phyloP scores from a whole-genome alignment of 2,113 vertebrate species.

The Lates calcarifer region DNA sequence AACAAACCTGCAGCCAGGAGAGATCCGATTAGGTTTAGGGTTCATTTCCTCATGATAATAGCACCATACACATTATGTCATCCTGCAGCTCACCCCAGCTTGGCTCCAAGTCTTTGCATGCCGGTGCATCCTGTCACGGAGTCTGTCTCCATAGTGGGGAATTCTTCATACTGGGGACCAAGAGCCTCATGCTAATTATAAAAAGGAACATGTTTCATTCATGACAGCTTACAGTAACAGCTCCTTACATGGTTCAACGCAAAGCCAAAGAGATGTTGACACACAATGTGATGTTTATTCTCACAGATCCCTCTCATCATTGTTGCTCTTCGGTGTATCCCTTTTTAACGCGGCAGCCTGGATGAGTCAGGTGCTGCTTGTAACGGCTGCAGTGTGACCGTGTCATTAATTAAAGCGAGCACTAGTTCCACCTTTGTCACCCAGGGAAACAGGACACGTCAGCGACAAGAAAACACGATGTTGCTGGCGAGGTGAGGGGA shows the following conservation, averaged over 20 bases:
- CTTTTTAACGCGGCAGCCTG: not conserved
- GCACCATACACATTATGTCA: not conserved
- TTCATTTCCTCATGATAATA: not conserved
- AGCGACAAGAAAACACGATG: conserved; percentile 45
- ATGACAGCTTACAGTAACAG: conserved; percentile 25
- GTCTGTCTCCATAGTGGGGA: conserved; percentile 91
- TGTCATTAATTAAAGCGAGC: conserved; percentile 56
- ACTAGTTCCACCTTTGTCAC: conserved; percentile 27
- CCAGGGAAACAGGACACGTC: conserved; percentile 31
- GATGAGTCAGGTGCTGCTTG: conserved; percentile 44
- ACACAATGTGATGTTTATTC: conserved; percentile 11
- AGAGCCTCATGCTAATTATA: conserved; percentile 88
- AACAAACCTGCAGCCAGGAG: conserved; percentile 86
- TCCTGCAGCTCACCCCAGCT: conserved; percentile 89
- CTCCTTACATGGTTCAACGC: conserved; percentile 10
- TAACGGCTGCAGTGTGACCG: conserved; percentile 29
- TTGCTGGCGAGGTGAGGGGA: conserved; percentile 1
- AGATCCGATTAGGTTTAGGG: not conserved
- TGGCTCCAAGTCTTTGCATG: conserved; percentile 95
- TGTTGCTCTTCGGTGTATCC: not conserved
- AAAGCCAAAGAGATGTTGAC: conserved; percentile 12
- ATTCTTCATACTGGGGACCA: conserved; percentile 91
- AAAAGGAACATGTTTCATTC: conserved; percentile 65
- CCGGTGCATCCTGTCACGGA: conserved; percentile 89
- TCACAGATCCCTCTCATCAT: not conserved